phyloP scores from a whole-genome alignment of 2,797 vertebrate genomes.

The Sebastes hubbsi region DNA sequence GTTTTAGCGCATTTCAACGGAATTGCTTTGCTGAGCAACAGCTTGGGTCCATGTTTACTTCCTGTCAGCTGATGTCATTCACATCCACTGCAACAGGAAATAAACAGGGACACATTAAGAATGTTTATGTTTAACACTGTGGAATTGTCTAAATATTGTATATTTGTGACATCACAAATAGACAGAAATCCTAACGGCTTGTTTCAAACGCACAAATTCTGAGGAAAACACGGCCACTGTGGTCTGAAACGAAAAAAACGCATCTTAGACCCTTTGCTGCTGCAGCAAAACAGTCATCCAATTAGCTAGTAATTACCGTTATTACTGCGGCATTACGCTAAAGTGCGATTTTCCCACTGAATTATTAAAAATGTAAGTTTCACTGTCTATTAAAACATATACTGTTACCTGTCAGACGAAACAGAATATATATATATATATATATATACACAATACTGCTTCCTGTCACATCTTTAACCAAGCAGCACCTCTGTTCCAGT shows the following conservation, averaged over 20 bases:
- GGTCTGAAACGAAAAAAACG: not conserved
- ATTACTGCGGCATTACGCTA: constrained; percentile 22
- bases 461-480: not conserved
- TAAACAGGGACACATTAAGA: too few species aligned
- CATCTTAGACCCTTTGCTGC: constrained; percentile 42
- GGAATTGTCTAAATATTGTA: too few species aligned
- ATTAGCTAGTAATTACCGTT: not conserved
- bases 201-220: too few species aligned
- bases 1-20: too few species aligned
- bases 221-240: constrained; percentile 65
- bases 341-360: rapidly evolving
- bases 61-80: too few species aligned
- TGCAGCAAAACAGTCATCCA: constrained; percentile 16
- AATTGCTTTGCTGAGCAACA: rapidly evolving
- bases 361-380: not conserved
- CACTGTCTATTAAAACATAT: not conserved
- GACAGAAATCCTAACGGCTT: too few species aligned
- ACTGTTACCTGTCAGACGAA: not conserved
- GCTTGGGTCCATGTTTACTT: too few species aligned
- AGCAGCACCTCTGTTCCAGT: not conserved
- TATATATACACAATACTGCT: not conserved
- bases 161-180: too few species aligned
- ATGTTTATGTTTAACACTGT: too few species aligned
- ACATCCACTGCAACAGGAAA: too few species aligned
- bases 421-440: not conserved